Conservation (phyloP, 2,888 invertebrate genomes). For the Biston betularia region DNA sequence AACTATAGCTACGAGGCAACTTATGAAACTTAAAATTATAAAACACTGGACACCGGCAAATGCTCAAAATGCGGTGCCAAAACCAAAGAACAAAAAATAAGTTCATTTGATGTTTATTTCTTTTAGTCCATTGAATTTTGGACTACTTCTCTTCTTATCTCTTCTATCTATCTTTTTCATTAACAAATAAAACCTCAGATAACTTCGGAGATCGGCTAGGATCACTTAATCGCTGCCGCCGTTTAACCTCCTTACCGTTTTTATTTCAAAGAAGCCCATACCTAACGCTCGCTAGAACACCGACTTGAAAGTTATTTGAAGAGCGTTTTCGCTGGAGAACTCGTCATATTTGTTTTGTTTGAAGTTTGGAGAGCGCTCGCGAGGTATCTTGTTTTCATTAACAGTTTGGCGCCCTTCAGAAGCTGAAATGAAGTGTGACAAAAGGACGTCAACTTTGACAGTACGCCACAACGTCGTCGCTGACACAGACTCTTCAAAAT, state of each 20-base stretch:
- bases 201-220: not conserved
- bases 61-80: too few relatives aligned
- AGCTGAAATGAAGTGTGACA: constrained; percentile 26
- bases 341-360: constrained; percentile 38
- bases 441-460: constrained; percentile 30
- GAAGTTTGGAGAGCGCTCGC: constrained; percentile 22
- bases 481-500: constrained; percentile 8
- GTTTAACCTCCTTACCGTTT: not conserved
- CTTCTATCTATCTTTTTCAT: too few relatives aligned
- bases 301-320: constrained; percentile 16
- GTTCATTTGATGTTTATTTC: too few relatives aligned
- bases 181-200: not conserved
- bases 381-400: constrained; percentile 41
- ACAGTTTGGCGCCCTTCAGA: constrained; percentile 27
- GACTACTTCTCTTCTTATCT: too few relatives aligned
- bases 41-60: too few relatives aligned
- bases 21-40: too few relatives aligned
- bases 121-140: too few relatives aligned
- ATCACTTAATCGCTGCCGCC: not conserved
- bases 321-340: constrained; percentile 25
- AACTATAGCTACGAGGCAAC: too few relatives aligned
- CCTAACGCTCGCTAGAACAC: constrained; percentile 23
- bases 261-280: not conserved
- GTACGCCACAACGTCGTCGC: constrained; percentile 17
- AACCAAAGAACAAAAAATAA: too few relatives aligned